Percentiles rank a stretch among this genome's conserved stretches.
These are phyloP conservation scores for Anarhynchus alexandrinus DNA, from an alignment of 2,113 vertebrate genomes.

Conservation along the genomic window DNA sequence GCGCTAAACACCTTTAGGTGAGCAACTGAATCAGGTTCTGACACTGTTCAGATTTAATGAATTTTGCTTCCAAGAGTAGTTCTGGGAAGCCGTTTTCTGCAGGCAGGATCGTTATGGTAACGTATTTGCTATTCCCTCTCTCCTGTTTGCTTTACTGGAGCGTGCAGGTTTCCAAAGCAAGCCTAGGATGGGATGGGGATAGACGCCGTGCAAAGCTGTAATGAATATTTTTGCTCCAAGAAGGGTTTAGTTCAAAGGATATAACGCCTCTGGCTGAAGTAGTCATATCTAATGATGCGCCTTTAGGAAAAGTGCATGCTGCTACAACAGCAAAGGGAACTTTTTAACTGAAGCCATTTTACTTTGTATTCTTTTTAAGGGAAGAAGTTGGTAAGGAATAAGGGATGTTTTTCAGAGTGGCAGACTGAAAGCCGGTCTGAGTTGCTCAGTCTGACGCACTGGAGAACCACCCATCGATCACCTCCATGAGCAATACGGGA, in stretches of 20 bases:
- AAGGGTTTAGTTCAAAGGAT: not conserved
- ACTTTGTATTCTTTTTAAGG: not conserved
- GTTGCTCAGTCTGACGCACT: no score
- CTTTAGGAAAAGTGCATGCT: not conserved
- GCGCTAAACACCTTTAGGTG: not conserved
- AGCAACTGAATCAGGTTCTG: not conserved
- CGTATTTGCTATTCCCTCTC: not conserved
- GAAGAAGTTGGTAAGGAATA: not conserved
- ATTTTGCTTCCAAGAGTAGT: not conserved
- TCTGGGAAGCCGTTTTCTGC: not conserved
- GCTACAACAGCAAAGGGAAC: not conserved
- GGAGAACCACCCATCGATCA: not conserved
- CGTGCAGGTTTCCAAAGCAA: not conserved
- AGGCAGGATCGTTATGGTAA: not conserved
- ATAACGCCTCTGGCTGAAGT: not conserved
- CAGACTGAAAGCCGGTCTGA: not conserved
- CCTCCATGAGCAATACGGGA: accelerated
- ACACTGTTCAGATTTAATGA: not conserved
- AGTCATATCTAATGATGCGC: not conserved
- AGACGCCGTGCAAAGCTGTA: not conserved
- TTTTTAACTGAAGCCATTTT: not conserved
- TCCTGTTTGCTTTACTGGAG: not conserved
- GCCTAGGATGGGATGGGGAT: not conserved
- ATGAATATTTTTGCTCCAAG: not conserved
- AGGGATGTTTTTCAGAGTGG: not conserved